These are phyloP conservation scores for Cynopterus brachyotis DNA, from an alignment of 2,113 vertebrate genomes.

Conservation along the genomic window DNA sequence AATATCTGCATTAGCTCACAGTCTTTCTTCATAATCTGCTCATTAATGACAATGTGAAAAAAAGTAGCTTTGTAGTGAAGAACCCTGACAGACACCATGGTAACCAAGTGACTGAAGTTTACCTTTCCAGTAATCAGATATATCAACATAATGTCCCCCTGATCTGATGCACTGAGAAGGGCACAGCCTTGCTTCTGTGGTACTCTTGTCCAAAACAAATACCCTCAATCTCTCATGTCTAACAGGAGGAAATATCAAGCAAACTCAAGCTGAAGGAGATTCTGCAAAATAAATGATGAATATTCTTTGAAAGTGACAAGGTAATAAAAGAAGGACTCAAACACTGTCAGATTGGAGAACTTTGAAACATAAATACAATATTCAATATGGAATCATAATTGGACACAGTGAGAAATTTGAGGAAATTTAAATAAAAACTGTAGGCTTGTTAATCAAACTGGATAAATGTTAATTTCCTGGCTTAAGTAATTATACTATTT, in stretches of 20 bases:
- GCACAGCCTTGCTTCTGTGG: background rate
- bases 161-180: background rate
- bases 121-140: background rate
- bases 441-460: background rate
- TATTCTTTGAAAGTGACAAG: background rate
- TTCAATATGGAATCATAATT: background rate
- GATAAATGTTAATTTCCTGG: background rate
- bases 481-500: background rate
- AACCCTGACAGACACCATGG: background rate
- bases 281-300: background rate
- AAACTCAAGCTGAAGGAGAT: background rate
- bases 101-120: background rate
- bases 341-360: background rate
- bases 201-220: background rate
- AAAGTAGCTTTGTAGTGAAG: background rate
- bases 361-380: background rate
- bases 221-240: background rate
- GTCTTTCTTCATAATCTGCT: background rate
- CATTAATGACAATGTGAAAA: background rate
- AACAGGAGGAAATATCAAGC: background rate
- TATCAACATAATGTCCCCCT: background rate
- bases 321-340: background rate
- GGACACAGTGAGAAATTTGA: background rate
- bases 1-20: background rate
- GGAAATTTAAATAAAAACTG: background rate